A percentile compares a stretch with the other conserved stretches of the same genome.
These are phyloP conservation scores for Tangara arthus DNA, from an alignment of 2,797 vertebrate species.

Conservation along the genomic window DNA sequence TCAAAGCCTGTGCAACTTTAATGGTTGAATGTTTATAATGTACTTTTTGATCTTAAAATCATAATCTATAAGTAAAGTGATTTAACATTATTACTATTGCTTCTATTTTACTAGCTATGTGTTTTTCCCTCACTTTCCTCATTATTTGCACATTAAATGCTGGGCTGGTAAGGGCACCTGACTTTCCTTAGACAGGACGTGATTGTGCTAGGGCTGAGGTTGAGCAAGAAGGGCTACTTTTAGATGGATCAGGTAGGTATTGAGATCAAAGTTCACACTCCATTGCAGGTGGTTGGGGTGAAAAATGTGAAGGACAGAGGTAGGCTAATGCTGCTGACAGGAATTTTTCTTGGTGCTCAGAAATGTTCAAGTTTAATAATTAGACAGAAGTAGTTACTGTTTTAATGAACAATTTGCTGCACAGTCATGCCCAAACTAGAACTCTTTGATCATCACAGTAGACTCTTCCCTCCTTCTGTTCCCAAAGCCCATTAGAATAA, in stretches of 20 bases:
- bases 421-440: neutral
- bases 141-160: neutral
- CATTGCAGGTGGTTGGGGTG: neutral
- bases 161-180: neutral
- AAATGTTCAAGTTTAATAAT: neutral
- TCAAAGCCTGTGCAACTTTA: neutral
- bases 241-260: neutral
- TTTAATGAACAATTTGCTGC: slow-evolving; percentile 42
- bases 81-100: neutral
- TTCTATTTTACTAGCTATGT: neutral
- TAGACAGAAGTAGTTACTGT: neutral
- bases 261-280: neutral
- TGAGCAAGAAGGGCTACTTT: neutral
- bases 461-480: slow-evolving; percentile 1
- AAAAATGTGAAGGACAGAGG: neutral
- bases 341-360: neutral
- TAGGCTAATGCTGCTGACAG: neutral
- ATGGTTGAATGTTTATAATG: neutral
- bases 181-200: neutral
- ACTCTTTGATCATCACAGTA: slow-evolving; percentile 17
- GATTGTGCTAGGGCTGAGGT: neutral
- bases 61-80: neutral
- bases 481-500: slow-evolving; percentile 27
- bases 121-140: neutral
- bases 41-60: slow-evolving; percentile 5